Evolutionary conservation across 2,113 vertebrate genomes (phyloP).

Genomic region (Cranoglanis bouderius): DNA sequence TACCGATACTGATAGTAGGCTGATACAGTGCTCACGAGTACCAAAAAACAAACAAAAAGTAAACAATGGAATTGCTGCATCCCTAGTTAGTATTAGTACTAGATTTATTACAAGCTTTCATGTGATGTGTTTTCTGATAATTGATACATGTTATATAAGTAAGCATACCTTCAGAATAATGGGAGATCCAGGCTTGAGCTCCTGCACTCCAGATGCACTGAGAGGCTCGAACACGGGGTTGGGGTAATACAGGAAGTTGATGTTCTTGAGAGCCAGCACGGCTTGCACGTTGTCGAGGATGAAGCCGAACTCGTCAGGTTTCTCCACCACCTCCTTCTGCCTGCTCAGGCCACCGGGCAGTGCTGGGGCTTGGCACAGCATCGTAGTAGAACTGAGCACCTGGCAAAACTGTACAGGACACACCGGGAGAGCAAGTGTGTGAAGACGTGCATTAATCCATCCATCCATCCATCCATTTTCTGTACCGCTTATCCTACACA

Average conservation of each 20-base stretch:
- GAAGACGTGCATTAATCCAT: not conserved
- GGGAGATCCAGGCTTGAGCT: conserved; percentile 94
- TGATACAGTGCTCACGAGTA: not conserved
- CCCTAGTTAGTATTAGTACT: not conserved
- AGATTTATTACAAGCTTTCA: too few relatives aligned
- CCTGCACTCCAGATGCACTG: conserved; percentile 85
- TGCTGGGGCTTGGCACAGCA: conserved; percentile 92
- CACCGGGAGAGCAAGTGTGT: not conserved
- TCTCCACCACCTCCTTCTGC: conserved; percentile 81
- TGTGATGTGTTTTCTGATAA: not conserved
- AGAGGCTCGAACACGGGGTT: conserved; percentile 93
- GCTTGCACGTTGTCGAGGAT: conserved; percentile 92
- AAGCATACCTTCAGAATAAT: conserved; percentile 92
- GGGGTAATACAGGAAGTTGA: conserved; percentile 93
- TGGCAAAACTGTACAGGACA: conserved; percentile 77
- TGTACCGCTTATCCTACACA: too few relatives aligned
- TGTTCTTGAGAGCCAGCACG: conserved; percentile 89
- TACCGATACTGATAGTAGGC: not conserved
- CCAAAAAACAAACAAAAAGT: too few relatives aligned
- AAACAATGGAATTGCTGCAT: not conserved
- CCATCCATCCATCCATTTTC: too few relatives aligned
- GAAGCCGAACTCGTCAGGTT: conserved; percentile 94
- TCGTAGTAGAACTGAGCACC: conserved; percentile 85
- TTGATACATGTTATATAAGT: not conserved
- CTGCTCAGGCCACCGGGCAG: conserved; percentile 78